A percentile compares a stretch with the other conserved stretches of the same genome.
Conservation (phyloP, 1,140 invertebrate species). For the Drosophila burlai region DNA sequence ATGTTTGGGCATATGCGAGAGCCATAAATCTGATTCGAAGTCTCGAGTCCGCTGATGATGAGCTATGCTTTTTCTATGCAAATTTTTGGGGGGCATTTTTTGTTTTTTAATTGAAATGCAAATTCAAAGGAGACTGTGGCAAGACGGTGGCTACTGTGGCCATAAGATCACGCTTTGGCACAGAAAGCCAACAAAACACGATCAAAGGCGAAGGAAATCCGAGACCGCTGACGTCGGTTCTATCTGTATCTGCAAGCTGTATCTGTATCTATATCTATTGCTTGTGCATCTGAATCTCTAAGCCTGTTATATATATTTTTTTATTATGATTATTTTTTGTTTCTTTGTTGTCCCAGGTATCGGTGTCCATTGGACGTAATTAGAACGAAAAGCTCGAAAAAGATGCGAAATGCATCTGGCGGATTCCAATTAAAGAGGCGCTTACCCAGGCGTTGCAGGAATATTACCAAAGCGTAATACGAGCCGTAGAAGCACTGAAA, state of each 20-base stretch:
- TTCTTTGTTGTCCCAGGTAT: constrained; percentile 38
- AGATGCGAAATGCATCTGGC: constrained; percentile 72
- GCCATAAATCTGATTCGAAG: constrained; percentile 75
- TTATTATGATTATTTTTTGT: not conserved
- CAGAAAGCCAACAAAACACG: constrained; percentile 58
- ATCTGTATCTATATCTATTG: constrained; percentile 19
- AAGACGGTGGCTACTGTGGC: constrained; percentile 4
- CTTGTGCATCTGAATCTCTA: constrained; percentile 4
- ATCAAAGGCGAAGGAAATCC: constrained; percentile 64
- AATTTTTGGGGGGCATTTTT: constrained; percentile 34
- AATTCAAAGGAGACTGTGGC: constrained; percentile 16
- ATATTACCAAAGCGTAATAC: constrained; percentile 64
- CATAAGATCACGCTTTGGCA: constrained; percentile 68
- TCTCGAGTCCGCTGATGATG: constrained; percentile 63
- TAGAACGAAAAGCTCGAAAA: constrained; percentile 65
- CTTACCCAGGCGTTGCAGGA: constrained; percentile 69
- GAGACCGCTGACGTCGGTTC: constrained; percentile 58
- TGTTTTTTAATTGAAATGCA: constrained; percentile 67
- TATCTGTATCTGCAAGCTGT: constrained; percentile 9
- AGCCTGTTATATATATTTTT: not conserved
- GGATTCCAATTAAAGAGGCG: constrained; percentile 75
- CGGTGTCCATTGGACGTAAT: constrained; percentile 68
- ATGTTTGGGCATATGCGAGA: constrained; percentile 65
- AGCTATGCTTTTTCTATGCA: constrained; percentile 82
- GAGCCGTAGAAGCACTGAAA: constrained; percentile 22